Base-by-base conservation (phyloP, 2,888 invertebrate species). In the Conomelus anceps region DNA sequence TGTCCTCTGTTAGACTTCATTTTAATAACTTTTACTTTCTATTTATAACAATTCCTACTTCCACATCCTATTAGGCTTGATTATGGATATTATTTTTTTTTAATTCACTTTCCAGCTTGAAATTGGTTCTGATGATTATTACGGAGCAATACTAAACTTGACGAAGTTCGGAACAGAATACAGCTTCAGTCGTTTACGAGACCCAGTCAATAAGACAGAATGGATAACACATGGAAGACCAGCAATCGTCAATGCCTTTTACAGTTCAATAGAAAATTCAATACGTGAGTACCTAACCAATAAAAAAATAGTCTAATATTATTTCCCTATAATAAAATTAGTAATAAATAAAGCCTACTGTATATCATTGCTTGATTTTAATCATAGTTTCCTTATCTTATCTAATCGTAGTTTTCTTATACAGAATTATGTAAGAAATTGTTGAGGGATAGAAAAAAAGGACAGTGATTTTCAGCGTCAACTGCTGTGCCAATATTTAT, bases 161-260 rank as follows among this genome's bases (percentile, higher is more conserved):
- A 97, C 97, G 0, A 94, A 96, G 89, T 97, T 97, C 93, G 97
- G 97, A 86, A 97, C 97, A 0, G 95, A 97, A 92, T 97, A 96
- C 92, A 95, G 97, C 23, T 97, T 97, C 93, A 95, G 95, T 91
- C 96, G 96, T 92, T 94, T 98, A 22, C 94, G 97, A 23, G 95
- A 96, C 92, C 96, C 96, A 0, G 96, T 97, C 26, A 97, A 97
- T 93, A 97, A 97, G 93, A 97, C 96, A 6, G 97, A 97, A 93
- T 98, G 97, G 97, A 94, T 97, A 89, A 96, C 96, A 29, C 97
- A 97, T 93, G 97, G 97, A 89, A 95, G 96, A 87, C 97, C 97
- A 9, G 97, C 97, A 11, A 95, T 97, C 90, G 97, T 98, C 89
- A 97, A 98, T 93, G 97, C 97, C 1, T 98, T 96, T 94, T 98